Base-by-base conservation (phyloP, 2,797 vertebrate species). In the Crenuchus spilurus region DNA sequence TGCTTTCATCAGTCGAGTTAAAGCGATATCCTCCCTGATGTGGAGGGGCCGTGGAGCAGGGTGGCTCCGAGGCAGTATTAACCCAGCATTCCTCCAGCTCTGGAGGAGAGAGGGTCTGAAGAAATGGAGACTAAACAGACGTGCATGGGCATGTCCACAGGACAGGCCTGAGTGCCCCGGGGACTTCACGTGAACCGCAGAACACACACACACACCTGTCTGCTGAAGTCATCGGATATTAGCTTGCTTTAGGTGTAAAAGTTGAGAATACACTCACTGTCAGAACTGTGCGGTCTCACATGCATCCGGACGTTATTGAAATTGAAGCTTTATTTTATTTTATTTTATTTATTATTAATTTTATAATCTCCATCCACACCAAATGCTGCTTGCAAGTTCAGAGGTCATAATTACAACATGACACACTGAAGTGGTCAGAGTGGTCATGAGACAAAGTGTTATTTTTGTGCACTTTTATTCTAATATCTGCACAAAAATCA, bases 1-100 rank as follows among this genome's bases (percentile, higher is more conserved):
- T 87, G 91, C 93, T 92, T 90, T 89, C 87, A 89, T 92, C 86
- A 84, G 82, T 81, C 69, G 72, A 76, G 82, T 79, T 84, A 84
- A 83, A 87, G 82, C 74, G 76, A 85, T 82, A 84, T 86, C 83
- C 75, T 84, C 75, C 84, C 55, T 66, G 74, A 75, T 71, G 61
- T 49, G 39, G 63, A 18, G 72, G 46, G 66, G 69, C 51, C 57
- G 48, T 26, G 61, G 66, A 62, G 41, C 58, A 41, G 62, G 70
- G 67, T 48, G 75, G 61, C 57, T 67, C 31, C 28, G 33, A 69
- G 67, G 70, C 52, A 62, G 63, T 65, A 74, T 71, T 57, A 78
- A 66, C 60, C 68, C 70, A 31, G 75, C 16, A 62, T 81, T 64
- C 57, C 72, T 75, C 30, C 35, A 55, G 37, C 60, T 77, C 65